These are phyloP conservation scores for Verasper variegatus DNA, from an alignment of 2,113 vertebrate species.

Conservation along the genomic window DNA sequence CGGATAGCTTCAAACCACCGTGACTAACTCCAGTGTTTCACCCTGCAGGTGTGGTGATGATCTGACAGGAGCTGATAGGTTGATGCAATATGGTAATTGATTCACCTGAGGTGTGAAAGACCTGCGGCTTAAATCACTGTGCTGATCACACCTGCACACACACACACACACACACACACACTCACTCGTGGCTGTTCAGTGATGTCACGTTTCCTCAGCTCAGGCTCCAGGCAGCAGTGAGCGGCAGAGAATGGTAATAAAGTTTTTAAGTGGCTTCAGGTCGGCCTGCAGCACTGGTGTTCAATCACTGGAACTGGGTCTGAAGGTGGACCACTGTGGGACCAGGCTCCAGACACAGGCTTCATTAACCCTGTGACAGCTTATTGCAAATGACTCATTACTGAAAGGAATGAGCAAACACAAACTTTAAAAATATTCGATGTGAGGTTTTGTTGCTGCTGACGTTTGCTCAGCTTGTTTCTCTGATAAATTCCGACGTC, in stretches of 20 bases:
- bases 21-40: conserved; percentile 34
- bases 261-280: background rate
- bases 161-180: conserved; percentile 31
- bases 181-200: too few relatives aligned
- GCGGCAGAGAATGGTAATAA: conserved; percentile 28
- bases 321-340: background rate
- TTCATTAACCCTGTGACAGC: too few relatives aligned
- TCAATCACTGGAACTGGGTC: background rate
- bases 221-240: conserved; percentile 33
- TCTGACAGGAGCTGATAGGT: conserved; percentile 58
- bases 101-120: conserved; percentile 65
- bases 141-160: conserved; percentile 41
- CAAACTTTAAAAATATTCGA: too few relatives aligned
- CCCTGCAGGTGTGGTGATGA: conserved; percentile 34
- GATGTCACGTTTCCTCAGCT: conserved; percentile 48
- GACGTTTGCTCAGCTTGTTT: too few relatives aligned
- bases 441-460: too few relatives aligned
- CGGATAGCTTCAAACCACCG: conserved; percentile 22
- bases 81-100: conserved; percentile 66
- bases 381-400: too few relatives aligned
- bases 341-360: too few relatives aligned
- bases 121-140: conserved; percentile 19
- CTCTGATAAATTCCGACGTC: too few relatives aligned
- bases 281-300: conserved; percentile 11
- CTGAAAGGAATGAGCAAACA: too few relatives aligned